Evolutionary conservation across 2,888 invertebrate species (phyloP).

Genomic region (Synanthedon tipuliformis): DNA sequence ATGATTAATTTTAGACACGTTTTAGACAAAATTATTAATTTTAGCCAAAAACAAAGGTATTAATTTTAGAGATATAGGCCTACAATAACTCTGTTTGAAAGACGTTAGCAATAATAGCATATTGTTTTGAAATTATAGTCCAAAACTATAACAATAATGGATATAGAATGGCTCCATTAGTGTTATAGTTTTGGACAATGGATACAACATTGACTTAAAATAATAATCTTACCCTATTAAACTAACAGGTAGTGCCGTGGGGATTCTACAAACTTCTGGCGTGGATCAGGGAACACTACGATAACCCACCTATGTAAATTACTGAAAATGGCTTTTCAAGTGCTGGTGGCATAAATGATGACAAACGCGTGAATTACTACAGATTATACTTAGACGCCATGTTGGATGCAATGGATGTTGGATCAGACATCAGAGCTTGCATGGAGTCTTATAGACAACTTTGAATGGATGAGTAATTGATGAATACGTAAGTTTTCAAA

Average conservation of each 20-base stretch:
- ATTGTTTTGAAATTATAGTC: neutral
- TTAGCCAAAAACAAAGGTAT: neutral
- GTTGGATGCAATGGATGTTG: constrained; percentile 23
- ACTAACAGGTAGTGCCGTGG: neutral
- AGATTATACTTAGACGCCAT: constrained; percentile 32
- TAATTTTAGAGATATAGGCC: neutral
- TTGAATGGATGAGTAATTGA: constrained; percentile 21
- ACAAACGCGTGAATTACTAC: constrained; percentile 28
- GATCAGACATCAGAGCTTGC: constrained; percentile 15
- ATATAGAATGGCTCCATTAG: neutral
- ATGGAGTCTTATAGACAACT: constrained; percentile 28
- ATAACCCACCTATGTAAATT: constrained; percentile 20
- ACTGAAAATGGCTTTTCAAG: constrained; percentile 64
- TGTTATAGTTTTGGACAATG: neutral
- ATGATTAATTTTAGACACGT: too few species aligned
- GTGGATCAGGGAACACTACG: constrained; percentile 10
- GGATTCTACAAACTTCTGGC: neutral
- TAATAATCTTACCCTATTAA: neutral
- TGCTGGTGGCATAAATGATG: constrained; percentile 32
- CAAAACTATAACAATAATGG: neutral
- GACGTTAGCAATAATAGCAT: neutral
- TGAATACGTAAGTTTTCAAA: constrained; percentile 17
- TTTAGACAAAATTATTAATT: too few species aligned
- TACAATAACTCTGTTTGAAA: neutral
- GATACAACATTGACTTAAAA: neutral